A percentile compares a stretch with the other conserved stretches of the same genome.
Conservation (phyloP, 2,113 vertebrate species). For the Notiomystis cincta region DNA sequence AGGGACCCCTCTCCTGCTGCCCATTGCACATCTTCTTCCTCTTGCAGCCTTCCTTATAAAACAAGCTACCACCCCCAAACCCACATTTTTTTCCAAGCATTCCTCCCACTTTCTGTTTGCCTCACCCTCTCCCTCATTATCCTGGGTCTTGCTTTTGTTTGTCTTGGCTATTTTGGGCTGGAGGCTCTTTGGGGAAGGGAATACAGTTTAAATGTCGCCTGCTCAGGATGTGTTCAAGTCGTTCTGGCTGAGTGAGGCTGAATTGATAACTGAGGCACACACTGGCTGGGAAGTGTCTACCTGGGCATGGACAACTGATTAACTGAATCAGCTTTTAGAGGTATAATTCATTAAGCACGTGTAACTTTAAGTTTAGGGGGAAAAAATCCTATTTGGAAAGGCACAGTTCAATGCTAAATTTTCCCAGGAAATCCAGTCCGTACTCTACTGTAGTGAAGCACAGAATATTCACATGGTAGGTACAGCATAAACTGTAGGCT, state of each 20-base stretch:
- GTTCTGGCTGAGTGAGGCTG: neutral
- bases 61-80: constrained; percentile 50
- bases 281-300: neutral
- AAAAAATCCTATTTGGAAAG: neutral
- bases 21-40: neutral
- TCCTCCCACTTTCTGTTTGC: constrained; percentile 58
- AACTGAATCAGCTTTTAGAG: neutral
- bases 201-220: neutral
- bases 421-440: neutral
- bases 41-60: constrained; percentile 30
- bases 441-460: neutral
- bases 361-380: neutral
- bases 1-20: neutral
- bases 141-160: constrained; percentile 46
- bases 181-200: constrained; percentile 25
- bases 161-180: constrained; percentile 39
- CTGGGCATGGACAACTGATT: neutral
- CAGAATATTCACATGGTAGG: neutral
- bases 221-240: neutral
- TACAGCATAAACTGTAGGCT: neutral
- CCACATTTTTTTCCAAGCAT: constrained; percentile 44
- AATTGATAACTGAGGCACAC: neutral
- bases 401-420: neutral
- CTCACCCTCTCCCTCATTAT: constrained; percentile 53
- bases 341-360: neutral